These are phyloP conservation scores for Lutjanus campechanus DNA, from an alignment of 2,797 vertebrate genomes.

Conservation along the genomic window DNA sequence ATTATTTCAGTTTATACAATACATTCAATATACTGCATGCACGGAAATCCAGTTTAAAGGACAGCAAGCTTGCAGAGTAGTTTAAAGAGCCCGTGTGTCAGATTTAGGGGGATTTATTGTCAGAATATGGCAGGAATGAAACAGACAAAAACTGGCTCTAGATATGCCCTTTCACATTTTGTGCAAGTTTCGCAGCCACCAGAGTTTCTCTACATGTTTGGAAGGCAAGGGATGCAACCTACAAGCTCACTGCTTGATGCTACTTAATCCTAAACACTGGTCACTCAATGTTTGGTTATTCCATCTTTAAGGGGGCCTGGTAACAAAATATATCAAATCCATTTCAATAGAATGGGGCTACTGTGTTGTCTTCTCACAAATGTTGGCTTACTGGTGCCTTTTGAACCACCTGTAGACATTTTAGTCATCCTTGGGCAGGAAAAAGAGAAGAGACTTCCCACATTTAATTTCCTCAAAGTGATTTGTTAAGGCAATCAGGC, in stretches of 20 bases:
- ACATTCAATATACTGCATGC: neutral
- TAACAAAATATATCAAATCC: slow-evolving; percentile 7
- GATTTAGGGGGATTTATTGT: too few species aligned
- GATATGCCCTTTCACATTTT: too few species aligned
- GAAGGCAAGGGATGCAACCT: too few species aligned
- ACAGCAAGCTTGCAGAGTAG: neutral
- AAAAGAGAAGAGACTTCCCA: neutral
- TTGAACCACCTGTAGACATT: neutral
- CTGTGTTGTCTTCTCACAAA: neutral
- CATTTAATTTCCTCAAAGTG: neutral
- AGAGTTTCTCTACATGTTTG: too few species aligned
- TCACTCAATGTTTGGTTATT: neutral
- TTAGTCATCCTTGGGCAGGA: neutral
- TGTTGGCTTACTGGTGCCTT: slow-evolving; percentile 14
- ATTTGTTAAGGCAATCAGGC: neutral
- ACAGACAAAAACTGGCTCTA: too few species aligned
- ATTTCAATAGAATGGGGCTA: slow-evolving; percentile 21
- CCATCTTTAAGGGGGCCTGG: neutral
- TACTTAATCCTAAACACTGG: too few species aligned
- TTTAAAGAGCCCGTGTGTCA: neutral
- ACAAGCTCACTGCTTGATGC: too few species aligned
- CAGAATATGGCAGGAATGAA: too few species aligned
- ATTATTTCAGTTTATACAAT: neutral
- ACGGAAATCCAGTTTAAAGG: neutral
- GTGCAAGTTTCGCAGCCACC: too few species aligned